A percentile compares a stretch with the other conserved stretches of the same genome.
phyloP scores from a whole-genome alignment of 2,888 invertebrate species.

The Mantis religiosa region DNA sequence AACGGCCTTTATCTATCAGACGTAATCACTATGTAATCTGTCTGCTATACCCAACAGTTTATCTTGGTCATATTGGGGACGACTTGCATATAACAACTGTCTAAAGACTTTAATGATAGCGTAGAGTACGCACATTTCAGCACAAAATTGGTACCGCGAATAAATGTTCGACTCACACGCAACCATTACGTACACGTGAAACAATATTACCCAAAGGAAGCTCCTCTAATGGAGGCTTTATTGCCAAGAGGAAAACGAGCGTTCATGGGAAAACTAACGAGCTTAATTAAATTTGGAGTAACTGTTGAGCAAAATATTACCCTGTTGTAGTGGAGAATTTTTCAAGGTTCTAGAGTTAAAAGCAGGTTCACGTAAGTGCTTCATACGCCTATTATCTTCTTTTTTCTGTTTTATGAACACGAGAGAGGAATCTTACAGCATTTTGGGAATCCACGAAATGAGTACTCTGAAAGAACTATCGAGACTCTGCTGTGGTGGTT shows the following conservation, averaged over 20 bases:
- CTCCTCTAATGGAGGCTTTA: not conserved
- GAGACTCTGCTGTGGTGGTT: accelerated
- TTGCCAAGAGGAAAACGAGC: not conserved
- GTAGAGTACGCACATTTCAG: not conserved
- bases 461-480: no score
- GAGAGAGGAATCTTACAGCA: no score
- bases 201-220: not conserved
- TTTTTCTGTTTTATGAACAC: no score
- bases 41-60: not conserved
- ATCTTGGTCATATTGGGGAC: not conserved
- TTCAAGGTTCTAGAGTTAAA: not conserved
- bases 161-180: not conserved
- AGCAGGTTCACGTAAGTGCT: not conserved
- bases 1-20: not conserved
- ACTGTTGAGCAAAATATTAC: not conserved
- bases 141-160: not conserved
- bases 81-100: not conserved
- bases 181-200: not conserved
- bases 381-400: not conserved
- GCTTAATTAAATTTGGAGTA: not conserved
- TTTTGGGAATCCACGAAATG: no score
- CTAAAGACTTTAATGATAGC: not conserved
- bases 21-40: not conserved
- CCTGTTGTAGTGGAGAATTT: not conserved
- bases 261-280: not conserved